Conservation (phyloP, 2,888 invertebrate genomes). For the Tenthredo distinguenda region DNA sequence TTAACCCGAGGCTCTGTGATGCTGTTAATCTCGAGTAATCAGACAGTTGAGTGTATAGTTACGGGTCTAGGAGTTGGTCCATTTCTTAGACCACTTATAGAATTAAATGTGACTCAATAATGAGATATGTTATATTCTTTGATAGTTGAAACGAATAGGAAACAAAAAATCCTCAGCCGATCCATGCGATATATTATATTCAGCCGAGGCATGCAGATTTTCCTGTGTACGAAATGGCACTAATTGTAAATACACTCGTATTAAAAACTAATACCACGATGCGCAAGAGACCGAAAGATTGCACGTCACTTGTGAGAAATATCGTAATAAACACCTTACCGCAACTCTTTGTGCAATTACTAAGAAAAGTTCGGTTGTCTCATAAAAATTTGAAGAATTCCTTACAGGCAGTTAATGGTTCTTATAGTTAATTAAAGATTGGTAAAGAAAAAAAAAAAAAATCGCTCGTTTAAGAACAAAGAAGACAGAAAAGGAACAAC, state of each 20-base stretch:
- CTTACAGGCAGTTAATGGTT: background rate
- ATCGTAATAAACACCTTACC: background rate
- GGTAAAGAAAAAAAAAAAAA: background rate
- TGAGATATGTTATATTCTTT: background rate
- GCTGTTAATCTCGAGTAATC: slow-evolving; percentile 9
- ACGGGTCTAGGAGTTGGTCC: background rate
- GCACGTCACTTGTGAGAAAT: background rate
- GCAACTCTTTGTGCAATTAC: background rate
- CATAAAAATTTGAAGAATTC: background rate
- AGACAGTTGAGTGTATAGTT: background rate
- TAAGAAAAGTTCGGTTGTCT: background rate
- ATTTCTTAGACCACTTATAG: background rate
- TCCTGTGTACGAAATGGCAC: background rate
- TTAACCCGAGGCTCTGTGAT: background rate
- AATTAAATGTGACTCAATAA: background rate
- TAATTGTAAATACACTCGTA: background rate
- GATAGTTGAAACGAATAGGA: background rate
- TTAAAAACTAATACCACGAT: background rate
- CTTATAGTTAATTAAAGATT: background rate
- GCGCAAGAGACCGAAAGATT: background rate
- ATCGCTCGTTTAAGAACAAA: background rate
- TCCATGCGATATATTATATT: background rate
- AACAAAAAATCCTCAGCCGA: background rate
- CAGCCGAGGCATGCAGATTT: background rate
- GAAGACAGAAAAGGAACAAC: background rate